Base-by-base conservation (phyloP, 2,113 vertebrate species). In the Dipodomys ordii region DNA sequence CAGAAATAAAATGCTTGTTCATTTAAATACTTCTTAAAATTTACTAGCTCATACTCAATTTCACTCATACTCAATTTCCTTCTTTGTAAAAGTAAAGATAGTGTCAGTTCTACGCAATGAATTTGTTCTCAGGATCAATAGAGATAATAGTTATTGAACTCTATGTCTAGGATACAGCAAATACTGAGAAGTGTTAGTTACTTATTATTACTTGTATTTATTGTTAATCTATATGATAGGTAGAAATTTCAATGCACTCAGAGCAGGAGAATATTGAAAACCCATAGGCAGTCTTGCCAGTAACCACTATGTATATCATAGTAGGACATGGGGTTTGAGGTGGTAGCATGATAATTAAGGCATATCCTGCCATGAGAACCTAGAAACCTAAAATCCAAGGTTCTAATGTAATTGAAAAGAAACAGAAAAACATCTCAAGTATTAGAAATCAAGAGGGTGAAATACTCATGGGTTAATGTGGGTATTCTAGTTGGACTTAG, bases 11-110 rank as follows among this genome's bases (percentile, higher is more conserved):
- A 73, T 95, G 44, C 12, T 13, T 77, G 77, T 79, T 62, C 82
- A 30, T 92, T 65, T 85, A 90, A 93, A 88, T 60, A 2, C 6
- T 2, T 25, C 30, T 85, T 87, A 76, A 28, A 74, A 44, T 74
- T 72, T 90, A 62, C 27, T 91, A 77, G 30, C 71, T 80, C n/a
- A n/a, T 83, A 69, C 0, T 35, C 32, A 83, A 84, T 44, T 46
- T 85, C 22, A 84, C 9, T 79, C 73, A 85, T n/a, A 20, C 64
- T 88, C 74, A 25, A 3, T 82, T 77, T 79, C 35, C 15, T 80
- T 44, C 27, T 93, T 94, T 96, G 28, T 65, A 69, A 69, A n/a
- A 25, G 4, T 32, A 32, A 15, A 85, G 23, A 84, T 91, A 35
- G 35, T 78, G 30, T 72, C 71, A 64, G 23, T 84, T 81, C 28